These are phyloP conservation scores for Enchytraeus crypticus DNA, from an alignment of 2,888 invertebrate species.

Conservation along the genomic window DNA sequence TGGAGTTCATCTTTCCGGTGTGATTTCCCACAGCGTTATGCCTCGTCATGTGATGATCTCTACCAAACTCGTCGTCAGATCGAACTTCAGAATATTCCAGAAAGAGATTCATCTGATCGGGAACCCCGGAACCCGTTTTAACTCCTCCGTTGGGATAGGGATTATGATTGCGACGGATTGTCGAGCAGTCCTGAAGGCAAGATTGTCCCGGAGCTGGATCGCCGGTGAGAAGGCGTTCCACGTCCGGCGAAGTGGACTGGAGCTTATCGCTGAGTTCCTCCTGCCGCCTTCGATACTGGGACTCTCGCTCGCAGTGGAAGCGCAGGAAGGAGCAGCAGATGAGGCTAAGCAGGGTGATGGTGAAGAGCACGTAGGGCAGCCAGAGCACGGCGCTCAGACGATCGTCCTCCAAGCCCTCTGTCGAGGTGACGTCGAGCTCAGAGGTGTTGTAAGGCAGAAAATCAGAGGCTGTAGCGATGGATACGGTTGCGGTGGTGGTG, in stretches of 20 bases:
- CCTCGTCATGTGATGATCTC: neutral
- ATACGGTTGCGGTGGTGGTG: neutral
- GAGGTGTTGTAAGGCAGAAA: neutral
- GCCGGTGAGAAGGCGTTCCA: slow-evolving; percentile 1
- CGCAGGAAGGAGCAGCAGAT: slow-evolving; percentile 16
- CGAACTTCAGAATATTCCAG: slow-evolving; percentile 11
- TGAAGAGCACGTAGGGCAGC: slow-evolving; percentile 20
- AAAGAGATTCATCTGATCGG: slow-evolving; percentile 17
- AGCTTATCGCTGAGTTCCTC: slow-evolving; percentile 17
- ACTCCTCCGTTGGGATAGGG: slow-evolving; percentile 1
- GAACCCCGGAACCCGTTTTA: slow-evolving; percentile 2
- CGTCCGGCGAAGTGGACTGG: slow-evolving; percentile 3
- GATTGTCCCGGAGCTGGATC: neutral
- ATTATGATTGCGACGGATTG: neutral
- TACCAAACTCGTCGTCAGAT: neutral
- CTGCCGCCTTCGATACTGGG: slow-evolving; percentile 15
- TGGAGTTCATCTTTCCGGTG: neutral
- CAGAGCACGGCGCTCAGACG: slow-evolving; percentile 8
- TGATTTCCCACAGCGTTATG: neutral
- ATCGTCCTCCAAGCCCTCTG: neutral
- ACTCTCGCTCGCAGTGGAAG: slow-evolving; percentile 15
- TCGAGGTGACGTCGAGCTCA: neutral
- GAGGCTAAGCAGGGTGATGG: slow-evolving; percentile 12
- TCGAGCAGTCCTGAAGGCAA: neutral
- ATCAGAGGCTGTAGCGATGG: neutral